Percentiles rank a stretch among this genome's conserved stretches.
Conservation (phyloP, 2,888 invertebrate genomes). For the Rotaria sp. region DNA sequence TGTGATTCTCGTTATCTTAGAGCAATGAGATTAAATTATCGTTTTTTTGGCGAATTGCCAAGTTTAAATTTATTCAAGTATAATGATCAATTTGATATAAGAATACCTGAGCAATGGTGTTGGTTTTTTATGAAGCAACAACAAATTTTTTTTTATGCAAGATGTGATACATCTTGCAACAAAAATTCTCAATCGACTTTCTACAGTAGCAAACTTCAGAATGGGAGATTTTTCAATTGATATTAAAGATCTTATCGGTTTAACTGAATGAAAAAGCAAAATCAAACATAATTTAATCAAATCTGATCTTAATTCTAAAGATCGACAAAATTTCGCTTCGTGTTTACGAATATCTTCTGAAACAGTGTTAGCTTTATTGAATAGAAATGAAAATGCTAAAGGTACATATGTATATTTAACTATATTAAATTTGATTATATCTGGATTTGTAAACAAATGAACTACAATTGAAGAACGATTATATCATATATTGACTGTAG, state of each 20-base stretch:
- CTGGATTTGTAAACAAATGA: background rate
- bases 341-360: background rate
- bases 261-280: background rate
- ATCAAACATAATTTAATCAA: background rate
- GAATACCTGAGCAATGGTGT: background rate
- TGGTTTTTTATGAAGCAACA: background rate
- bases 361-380: background rate
- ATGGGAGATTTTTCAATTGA: background rate
- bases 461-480: background rate
- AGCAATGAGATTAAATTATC: background rate
- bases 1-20: background rate
- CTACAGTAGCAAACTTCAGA: background rate
- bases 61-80: background rate
- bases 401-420: background rate
- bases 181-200: background rate
- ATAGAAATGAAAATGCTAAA: background rate
- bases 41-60: background rate
- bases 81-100: background rate
- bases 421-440: background rate
- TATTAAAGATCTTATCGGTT: background rate
- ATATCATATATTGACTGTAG: background rate
- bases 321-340: background rate
- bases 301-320: background rate
- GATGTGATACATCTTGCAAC: background rate
- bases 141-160: slow-evolving; percentile 1